phyloP scores from a whole-genome alignment of 2,113 vertebrate genomes.

The Aspiorhynchus laticeps region DNA sequence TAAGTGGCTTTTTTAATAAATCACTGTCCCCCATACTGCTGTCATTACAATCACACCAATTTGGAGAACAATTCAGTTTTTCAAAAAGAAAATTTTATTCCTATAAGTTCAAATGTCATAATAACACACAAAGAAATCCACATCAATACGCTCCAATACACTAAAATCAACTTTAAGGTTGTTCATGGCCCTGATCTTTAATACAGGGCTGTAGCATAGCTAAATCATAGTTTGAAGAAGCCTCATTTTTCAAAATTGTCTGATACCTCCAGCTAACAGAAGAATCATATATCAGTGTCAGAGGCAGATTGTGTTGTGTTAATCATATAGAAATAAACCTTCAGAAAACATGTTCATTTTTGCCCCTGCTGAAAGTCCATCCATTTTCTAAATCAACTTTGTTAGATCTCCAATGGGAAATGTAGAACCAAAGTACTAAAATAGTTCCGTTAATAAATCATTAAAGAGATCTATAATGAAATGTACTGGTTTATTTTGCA shows the following conservation, averaged over 20 bases:
- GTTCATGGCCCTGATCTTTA: not conserved
- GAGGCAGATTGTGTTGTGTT: not conserved
- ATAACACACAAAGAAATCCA: not conserved
- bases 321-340: not conserved
- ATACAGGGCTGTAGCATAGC: not conserved
- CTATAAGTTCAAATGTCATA: too few species aligned
- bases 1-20: not conserved
- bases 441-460: slow-evolving; percentile 9
- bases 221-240: not conserved
- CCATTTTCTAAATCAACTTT: not conserved
- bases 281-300: not conserved
- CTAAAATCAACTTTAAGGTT: not conserved
- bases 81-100: too few species aligned
- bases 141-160: not conserved
- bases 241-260: not conserved
- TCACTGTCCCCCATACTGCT: not conserved
- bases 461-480: not conserved
- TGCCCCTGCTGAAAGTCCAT: not conserved
- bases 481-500: not conserved
- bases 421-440: not conserved
- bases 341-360: not conserved
- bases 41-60: not conserved
- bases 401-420: not conserved
- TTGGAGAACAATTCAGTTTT: not conserved
- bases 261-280: not conserved